Percentiles rank a stretch among this genome's conserved stretches.
Conservation (phyloP, 2,797 vertebrate genomes). For the Enteromius radiatus region DNA sequence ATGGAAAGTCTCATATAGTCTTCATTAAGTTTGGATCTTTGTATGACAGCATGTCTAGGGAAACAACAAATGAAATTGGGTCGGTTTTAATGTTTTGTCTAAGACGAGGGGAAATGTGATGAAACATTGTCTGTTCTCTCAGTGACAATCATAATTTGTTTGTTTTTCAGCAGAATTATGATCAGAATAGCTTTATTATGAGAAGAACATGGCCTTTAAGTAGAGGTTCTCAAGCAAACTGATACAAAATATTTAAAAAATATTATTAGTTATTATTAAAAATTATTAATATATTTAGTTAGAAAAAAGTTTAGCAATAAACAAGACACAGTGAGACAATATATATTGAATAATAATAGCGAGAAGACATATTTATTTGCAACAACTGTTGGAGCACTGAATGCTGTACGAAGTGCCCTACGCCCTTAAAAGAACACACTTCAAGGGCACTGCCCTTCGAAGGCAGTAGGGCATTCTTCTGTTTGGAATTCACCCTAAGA, state of each 20-base stretch:
- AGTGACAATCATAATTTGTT: conserved; percentile 48
- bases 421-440: no score
- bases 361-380: no score
- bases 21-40: conserved; percentile 17
- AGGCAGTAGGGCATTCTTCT: no score
- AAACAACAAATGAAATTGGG: conserved; percentile 3
- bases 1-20: conserved; percentile 20
- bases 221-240: background rate
- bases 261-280: no score
- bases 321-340: no score
- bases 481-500: background rate
- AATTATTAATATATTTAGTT: no score
- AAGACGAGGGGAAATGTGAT: conserved; percentile 54
- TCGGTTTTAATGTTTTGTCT: conserved; percentile 45
- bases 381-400: no score
- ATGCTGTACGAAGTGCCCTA: no score
- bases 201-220: conserved; percentile 11
- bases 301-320: no score
- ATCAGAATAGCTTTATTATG: conserved; percentile 29
- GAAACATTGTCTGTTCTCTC: conserved; percentile 48
- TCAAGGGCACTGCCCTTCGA: no score
- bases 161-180: conserved; percentile 60
- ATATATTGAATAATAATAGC: no score
- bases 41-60: conserved; percentile 18
- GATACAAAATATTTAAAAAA: no score